Evolutionary conservation across 1,140 invertebrate genomes (phyloP).

Genomic region (Trachymyrmex cornetzi): DNA sequence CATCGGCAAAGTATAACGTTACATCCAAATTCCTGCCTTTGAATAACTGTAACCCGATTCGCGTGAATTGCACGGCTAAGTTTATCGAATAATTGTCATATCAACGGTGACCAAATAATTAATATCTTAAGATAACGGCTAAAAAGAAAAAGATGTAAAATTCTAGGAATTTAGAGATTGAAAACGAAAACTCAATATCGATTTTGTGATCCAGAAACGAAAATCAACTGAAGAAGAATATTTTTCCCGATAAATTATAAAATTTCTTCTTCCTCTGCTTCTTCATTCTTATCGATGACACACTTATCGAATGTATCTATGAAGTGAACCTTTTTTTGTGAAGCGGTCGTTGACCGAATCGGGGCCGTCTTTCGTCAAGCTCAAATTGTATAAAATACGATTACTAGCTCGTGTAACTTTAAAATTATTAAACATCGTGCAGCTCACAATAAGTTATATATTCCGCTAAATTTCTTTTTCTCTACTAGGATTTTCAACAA

Average conservation of each 20-base stretch:
- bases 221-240: neutral
- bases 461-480: neutral
- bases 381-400: neutral
- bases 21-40: conserved; percentile 71
- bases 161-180: conserved; percentile 4
- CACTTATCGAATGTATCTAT: neutral
- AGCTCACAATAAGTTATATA: neutral
- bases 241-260: neutral
- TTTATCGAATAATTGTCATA: conserved; percentile 24
- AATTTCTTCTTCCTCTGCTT: neutral
- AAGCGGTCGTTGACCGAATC: neutral
- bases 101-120: neutral
- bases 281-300: neutral
- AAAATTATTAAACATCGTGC: neutral
- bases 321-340: neutral
- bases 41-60: conserved; percentile 70
- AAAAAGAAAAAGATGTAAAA: neutral
- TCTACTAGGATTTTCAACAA: neutral
- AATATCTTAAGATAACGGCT: neutral
- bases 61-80: conserved; percentile 13
- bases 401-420: neutral
- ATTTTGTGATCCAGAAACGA: neutral
- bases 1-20: conserved; percentile 69
- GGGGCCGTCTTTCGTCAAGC: neutral
- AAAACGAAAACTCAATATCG: conserved; percentile 12